These are phyloP conservation scores for Atethmia centrago DNA, from an alignment of 2,888 invertebrate species.

Conservation along the genomic window DNA sequence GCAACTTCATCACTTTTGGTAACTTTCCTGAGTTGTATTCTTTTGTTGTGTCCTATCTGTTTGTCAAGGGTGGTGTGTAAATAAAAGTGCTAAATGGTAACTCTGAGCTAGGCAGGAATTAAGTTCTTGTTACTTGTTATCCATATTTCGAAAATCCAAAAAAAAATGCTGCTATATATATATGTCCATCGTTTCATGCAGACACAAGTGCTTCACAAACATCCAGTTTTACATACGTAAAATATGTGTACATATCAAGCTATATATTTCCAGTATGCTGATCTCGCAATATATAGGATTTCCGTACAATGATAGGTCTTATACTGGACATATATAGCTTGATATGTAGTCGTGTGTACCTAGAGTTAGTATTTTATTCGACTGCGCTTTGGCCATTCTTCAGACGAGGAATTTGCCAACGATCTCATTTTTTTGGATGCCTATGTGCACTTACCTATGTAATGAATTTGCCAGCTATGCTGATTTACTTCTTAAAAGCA, in stretches of 20 bases:
- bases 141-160: not conserved
- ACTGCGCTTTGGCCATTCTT: not conserved
- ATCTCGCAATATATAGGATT: no score
- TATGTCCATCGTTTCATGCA: not conserved
- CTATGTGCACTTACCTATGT: not conserved
- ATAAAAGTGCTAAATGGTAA: not conserved
- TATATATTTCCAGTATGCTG: no score
- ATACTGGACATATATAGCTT: no score
- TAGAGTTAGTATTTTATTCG: not conserved
- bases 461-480: not conserved
- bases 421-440: not conserved
- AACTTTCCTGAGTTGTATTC: not conserved
- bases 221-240: not conserved
- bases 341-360: no score
- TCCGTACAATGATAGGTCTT: no score
- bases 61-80: not conserved
- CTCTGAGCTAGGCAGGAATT: not conserved
- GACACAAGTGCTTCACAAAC: not conserved
- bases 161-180: not conserved
- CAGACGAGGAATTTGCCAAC: not conserved
- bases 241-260: not conserved
- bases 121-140: not conserved
- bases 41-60: not conserved
- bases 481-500: constrained; percentile 34
- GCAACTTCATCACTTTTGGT: not conserved